phyloP scores from a whole-genome alignment of 2,113 vertebrate species.

The Spermophilus dauricus region DNA sequence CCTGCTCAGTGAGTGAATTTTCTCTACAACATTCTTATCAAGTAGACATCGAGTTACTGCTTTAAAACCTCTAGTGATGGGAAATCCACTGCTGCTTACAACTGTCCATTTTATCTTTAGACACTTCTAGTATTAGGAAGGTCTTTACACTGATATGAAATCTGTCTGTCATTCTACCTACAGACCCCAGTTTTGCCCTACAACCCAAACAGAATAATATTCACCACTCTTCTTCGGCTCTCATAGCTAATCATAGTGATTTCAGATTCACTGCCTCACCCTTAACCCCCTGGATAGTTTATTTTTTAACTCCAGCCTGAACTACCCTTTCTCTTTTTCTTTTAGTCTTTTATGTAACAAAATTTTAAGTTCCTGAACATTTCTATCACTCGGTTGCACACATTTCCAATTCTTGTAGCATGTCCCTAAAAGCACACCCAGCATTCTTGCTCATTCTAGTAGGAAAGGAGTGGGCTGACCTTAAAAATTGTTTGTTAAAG shows the following conservation, averaged over 20 bases:
- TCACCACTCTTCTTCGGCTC: background rate
- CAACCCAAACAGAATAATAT: slow-evolving; percentile 19
- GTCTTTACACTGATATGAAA: slow-evolving; percentile 34
- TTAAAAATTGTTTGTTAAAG: background rate
- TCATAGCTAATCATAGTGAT: background rate
- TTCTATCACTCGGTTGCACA: background rate
- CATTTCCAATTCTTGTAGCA: background rate
- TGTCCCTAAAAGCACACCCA: background rate
- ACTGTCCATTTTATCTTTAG: slow-evolving; percentile 47
- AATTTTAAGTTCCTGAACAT: slow-evolving; percentile 13
- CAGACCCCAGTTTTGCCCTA: background rate
- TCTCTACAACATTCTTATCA: slow-evolving; percentile 16
- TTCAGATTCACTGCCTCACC: background rate
- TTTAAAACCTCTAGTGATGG: slow-evolving; percentile 42
- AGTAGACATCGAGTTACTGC: slow-evolving; percentile 18
- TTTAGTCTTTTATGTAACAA: background rate
- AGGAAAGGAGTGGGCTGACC: background rate
- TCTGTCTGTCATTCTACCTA: background rate
- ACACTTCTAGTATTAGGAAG: slow-evolving; percentile 30
- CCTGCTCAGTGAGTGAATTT: background rate
- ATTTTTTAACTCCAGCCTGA: background rate
- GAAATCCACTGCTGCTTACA: slow-evolving; percentile 51
- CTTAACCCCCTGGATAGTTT: background rate
- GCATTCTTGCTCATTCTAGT: background rate
- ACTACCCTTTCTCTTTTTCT: background rate